A percentile compares a stretch with the other conserved stretches of the same genome.
Conservation (phyloP, 2,797 vertebrate species). For the Cuniculus paca region DNA sequence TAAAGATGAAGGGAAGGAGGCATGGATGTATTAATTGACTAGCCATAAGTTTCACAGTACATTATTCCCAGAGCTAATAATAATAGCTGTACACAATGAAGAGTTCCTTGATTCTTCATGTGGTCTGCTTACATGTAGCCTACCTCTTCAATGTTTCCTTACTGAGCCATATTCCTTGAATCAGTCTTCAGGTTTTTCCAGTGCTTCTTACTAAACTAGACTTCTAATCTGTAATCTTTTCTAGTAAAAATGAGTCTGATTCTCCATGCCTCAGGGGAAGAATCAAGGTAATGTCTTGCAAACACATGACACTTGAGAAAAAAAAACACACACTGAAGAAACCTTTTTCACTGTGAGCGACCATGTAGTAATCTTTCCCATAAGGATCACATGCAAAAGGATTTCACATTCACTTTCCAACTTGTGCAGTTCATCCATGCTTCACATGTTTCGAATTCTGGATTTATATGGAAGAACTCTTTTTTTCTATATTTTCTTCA, state of each 20-base stretch:
- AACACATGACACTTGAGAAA: neutral
- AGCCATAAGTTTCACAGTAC: neutral
- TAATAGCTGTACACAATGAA: too few relatives aligned
- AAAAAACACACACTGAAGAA: slow-evolving; percentile 55
- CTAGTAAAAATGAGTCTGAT: neutral
- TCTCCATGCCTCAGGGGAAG: neutral
- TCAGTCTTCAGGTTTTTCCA: neutral
- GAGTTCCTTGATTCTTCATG: neutral
- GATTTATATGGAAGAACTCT: slow-evolving; percentile 41
- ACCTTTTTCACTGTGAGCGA: neutral
- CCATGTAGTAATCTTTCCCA: slow-evolving; percentile 22
- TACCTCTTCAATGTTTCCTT: neutral
- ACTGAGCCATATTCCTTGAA: neutral
- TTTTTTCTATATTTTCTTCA: slow-evolving; percentile 48
- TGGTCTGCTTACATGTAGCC: neutral
- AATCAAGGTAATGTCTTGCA: neutral
- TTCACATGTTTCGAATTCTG: slow-evolving; percentile 49
- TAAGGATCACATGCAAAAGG: slow-evolving; percentile 6
- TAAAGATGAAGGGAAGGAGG: slow-evolving; percentile 4
- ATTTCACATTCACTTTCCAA: slow-evolving; percentile 56
- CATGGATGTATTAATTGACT: neutral
- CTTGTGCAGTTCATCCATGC: slow-evolving; percentile 10
- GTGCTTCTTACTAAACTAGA: neutral
- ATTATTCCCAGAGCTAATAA: neutral
- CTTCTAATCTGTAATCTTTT: slow-evolving; percentile 18